phyloP scores from a whole-genome alignment of 1,140 invertebrate genomes.

The Cotesia typhae region DNA sequence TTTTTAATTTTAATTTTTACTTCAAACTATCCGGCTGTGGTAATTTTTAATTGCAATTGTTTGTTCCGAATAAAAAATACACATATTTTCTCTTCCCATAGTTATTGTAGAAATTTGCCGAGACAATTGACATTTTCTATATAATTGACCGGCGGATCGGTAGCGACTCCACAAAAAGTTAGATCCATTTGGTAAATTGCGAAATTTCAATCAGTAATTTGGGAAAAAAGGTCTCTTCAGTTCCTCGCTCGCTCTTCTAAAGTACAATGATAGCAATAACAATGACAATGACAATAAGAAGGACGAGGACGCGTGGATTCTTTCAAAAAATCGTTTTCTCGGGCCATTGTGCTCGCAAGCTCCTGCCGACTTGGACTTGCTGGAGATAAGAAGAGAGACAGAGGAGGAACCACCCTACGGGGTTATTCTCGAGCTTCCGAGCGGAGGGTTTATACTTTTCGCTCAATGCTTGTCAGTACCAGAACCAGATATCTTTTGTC shows the following conservation, averaged over 20 bases:
- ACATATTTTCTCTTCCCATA: background rate
- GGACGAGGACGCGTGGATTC: constrained; percentile 24
- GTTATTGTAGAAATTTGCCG: background rate
- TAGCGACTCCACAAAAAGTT: constrained; percentile 46
- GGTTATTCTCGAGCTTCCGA: constrained; percentile 34
- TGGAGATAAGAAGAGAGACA: constrained; percentile 17
- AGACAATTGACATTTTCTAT: background rate
- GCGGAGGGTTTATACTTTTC: constrained; percentile 19
- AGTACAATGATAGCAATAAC: constrained; percentile 3
- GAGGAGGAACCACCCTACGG: constrained; percentile 44
- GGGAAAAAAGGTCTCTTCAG: constrained; percentile 24
- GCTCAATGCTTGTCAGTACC: constrained; percentile 64
- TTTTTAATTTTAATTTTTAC: too few species aligned
- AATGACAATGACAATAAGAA: constrained; percentile 13
- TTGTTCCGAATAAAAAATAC: too few species aligned
- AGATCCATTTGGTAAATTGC: constrained; percentile 63
- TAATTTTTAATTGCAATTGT: too few species aligned
- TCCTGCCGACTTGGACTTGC: constrained; percentile 1
- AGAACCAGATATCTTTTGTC: constrained; percentile 61
- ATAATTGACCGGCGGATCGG: constrained; percentile 56
- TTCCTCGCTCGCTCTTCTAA: background rate
- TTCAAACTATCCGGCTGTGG: too few species aligned
- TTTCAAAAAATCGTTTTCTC: constrained; percentile 52
- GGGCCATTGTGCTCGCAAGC: constrained; percentile 49
- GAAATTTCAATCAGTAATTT: constrained; percentile 63